A percentile compares a stretch with the other conserved stretches of the same genome.
Conservation (phyloP, 2,113 vertebrate species). For the Siniperca knerii region DNA sequence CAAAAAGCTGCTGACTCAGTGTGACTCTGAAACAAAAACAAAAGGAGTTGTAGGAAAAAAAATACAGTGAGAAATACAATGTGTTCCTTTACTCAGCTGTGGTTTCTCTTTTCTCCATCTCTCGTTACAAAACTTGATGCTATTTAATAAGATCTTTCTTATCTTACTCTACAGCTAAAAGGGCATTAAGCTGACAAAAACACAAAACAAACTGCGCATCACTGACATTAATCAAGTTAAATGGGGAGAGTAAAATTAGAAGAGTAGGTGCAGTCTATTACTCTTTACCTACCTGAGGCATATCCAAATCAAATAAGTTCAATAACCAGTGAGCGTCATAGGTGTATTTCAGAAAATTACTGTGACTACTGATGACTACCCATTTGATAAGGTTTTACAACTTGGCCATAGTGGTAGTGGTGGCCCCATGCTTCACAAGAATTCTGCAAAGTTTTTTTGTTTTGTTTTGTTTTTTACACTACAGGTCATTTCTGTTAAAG, state of each 20-base stretch:
- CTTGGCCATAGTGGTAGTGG: conserved; percentile 26
- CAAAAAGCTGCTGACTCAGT: conserved; percentile 74
- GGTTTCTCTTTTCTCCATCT: conserved; percentile 41
- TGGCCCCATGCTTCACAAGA: conserved; percentile 27
- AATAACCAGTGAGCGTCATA: conserved; percentile 43
- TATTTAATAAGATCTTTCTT: conserved; percentile 38
- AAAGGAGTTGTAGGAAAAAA: conserved; percentile 55
- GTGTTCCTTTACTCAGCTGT: conserved; percentile 41
- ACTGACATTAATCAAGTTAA: conserved; percentile 35
- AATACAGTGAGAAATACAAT: conserved; percentile 49
- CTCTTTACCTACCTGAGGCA: conserved; percentile 22
- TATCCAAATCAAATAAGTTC: conserved; percentile 55
- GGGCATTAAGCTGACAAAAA: conserved; percentile 37
- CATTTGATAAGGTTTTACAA: conserved; percentile 45
- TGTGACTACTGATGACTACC: conserved; percentile 48
- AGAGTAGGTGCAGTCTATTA: conserved; percentile 17
- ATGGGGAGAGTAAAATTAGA: conserved; percentile 37
- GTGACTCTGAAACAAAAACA: conserved; percentile 67
- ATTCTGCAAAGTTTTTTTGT: conserved; percentile 33
- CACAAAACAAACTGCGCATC: conserved; percentile 32
- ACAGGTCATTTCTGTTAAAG: not conserved
- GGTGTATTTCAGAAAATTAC: conserved; percentile 64
- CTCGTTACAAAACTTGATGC: conserved; percentile 50
- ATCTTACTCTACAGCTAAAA: conserved; percentile 32
- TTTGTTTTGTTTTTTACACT: not conserved